phyloP scores from a whole-genome alignment of 2,888 invertebrate species.

The Mythimna impura region DNA sequence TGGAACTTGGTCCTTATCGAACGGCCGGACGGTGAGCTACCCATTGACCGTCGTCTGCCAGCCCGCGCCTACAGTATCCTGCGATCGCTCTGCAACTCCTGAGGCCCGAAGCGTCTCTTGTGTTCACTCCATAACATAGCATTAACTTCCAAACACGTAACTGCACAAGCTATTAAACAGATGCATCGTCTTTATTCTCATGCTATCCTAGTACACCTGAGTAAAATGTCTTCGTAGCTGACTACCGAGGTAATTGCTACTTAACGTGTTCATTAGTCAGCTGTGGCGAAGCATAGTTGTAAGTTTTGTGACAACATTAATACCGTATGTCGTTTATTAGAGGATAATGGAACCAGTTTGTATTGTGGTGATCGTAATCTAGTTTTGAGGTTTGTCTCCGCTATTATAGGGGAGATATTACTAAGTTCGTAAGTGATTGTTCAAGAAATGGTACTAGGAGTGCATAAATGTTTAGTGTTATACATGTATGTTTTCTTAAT shows the following conservation, averaged over 20 bases:
- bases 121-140: not conserved
- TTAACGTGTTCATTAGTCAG: slow-evolving; percentile 48
- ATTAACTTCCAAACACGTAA: not conserved
- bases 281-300: slow-evolving; percentile 25
- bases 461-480: not conserved
- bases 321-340: slow-evolving; percentile 15
- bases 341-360: slow-evolving; percentile 12
- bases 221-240: slow-evolving; percentile 36
- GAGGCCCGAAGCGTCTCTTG: too few relatives aligned
- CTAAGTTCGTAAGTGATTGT: not conserved
- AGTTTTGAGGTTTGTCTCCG: slow-evolving; percentile 13
- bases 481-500: not conserved
- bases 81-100: too few relatives aligned
- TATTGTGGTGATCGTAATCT: slow-evolving; percentile 13
- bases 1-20: too few relatives aligned
- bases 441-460: not conserved
- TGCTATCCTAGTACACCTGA: slow-evolving; percentile 49
- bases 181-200: slow-evolving; percentile 25
- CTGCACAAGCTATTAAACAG: slow-evolving; percentile 29
- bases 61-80: too few relatives aligned
- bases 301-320: slow-evolving; percentile 43
- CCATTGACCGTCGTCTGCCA: too few relatives aligned
- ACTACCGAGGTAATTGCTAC: slow-evolving; percentile 39
- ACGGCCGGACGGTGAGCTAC: too few relatives aligned
- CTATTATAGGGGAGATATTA: not conserved